These are phyloP conservation scores for Meandrusa payeni DNA, from an alignment of 2,888 invertebrate genomes.

Conservation along the genomic window DNA sequence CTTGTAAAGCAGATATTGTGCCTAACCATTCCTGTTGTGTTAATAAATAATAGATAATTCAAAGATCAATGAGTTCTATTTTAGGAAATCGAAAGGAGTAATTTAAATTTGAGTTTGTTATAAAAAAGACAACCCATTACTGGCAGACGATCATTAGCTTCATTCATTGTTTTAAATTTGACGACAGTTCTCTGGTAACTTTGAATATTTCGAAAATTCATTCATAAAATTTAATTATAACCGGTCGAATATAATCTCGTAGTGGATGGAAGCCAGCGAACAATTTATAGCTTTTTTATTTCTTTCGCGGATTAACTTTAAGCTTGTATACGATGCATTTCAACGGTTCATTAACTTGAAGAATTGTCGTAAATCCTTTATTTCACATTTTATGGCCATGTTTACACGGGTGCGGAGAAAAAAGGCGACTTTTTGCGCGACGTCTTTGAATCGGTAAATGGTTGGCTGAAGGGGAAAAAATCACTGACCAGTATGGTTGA, in stretches of 20 bases:
- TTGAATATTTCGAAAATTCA: slow-evolving; percentile 1
- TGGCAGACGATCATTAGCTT: not conserved
- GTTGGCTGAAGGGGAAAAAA: not conserved
- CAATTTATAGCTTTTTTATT: slow-evolving; percentile 16
- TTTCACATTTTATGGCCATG: slow-evolving; percentile 33
- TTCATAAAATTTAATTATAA: slow-evolving; percentile 1
- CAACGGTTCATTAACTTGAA: slow-evolving; percentile 32
- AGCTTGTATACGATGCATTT: slow-evolving; percentile 12
- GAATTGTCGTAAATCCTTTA: slow-evolving; percentile 32
- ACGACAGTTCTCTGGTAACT: not conserved
- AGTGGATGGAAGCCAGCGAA: slow-evolving; percentile 2
- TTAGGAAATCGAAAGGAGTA: too few relatives aligned
- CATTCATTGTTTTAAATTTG: not conserved
- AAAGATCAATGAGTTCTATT: too few relatives aligned
- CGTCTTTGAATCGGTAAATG: not conserved
- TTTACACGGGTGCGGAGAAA: slow-evolving; percentile 27
- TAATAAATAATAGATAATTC: too few relatives aligned
- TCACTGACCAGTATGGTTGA: not conserved
- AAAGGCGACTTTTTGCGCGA: slow-evolving; percentile 6
- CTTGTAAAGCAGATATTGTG: too few relatives aligned
- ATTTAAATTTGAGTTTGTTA: too few relatives aligned
- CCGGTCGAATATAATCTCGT: not conserved
- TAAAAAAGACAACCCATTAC: not conserved
- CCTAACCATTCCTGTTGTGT: too few relatives aligned
- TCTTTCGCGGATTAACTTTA: not conserved